phyloP scores from a whole-genome alignment of 2,888 invertebrate genomes.

The Zaprionus lineosus region DNA sequence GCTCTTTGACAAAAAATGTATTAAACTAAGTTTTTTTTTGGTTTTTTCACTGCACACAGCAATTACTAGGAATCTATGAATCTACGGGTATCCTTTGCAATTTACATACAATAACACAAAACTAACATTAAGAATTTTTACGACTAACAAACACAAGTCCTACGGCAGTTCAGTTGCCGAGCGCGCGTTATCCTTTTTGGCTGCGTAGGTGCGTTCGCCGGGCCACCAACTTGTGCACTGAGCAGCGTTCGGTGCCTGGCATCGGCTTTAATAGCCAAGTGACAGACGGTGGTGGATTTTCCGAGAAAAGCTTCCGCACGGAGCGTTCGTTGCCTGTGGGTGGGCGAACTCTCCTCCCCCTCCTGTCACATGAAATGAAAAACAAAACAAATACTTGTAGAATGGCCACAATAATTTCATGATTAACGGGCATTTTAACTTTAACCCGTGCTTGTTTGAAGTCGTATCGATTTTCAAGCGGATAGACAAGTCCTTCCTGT shows the following conservation, averaged over 20 bases:
- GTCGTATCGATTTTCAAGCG: slow-evolving; percentile 52
- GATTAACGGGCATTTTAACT: slow-evolving; percentile 52
- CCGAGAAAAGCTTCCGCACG: slow-evolving; percentile 11
- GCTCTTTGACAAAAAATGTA: slow-evolving; percentile 24
- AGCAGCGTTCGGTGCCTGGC: slow-evolving; percentile 34
- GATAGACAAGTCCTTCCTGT: too few species aligned
- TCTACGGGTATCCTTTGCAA: too few species aligned
- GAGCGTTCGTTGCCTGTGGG: slow-evolving; percentile 7
- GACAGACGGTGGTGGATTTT: slow-evolving; percentile 57
- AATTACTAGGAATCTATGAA: too few species aligned
- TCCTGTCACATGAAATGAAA: too few species aligned
- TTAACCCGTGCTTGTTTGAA: slow-evolving; percentile 41
- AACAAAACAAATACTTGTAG: slow-evolving; percentile 23
- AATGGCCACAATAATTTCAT: slow-evolving; percentile 45
- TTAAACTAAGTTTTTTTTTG: slow-evolving; percentile 7
- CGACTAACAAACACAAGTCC: too few species aligned
- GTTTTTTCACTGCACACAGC: too few species aligned
- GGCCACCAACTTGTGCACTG: slow-evolving; percentile 61
- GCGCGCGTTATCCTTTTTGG: slow-evolving; percentile 35
- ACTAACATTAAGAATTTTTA: too few species aligned
- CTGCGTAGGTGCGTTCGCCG: slow-evolving; percentile 35
- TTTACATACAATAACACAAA: too few species aligned
- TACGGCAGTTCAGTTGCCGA: slow-evolving; percentile 6
- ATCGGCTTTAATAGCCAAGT: slow-evolving; percentile 59
- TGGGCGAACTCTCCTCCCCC: too few species aligned